Evolutionary conservation across 2,888 invertebrate species (phyloP), one percentile per base, ranked within the genome.

Genomic region (Pseudolycoriella hygida): DNA sequence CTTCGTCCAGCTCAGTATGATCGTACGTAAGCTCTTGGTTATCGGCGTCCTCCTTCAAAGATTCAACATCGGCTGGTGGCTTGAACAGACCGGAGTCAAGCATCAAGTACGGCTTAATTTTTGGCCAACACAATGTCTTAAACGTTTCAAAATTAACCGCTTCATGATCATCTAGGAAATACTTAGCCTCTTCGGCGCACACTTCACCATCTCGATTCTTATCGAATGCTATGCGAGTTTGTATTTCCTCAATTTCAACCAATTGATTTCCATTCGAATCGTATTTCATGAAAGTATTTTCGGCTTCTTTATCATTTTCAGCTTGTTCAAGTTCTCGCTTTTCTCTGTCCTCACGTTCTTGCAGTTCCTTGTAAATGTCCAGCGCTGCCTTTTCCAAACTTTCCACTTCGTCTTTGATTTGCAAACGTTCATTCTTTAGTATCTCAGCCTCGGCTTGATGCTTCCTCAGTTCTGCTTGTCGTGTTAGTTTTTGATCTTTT

Each of bases 121-220:
- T 66, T 10, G 77, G 69, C 86, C 87, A 90, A n/a, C 79, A 76
- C 15, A 70, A 62, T 8, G 73, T 66, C 3, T 77, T 54, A 56
- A 86, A 88, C 3, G 74, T 71, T 44, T 83, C 77, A 47, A 74
- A 62, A 54, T 77, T 73, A 42, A 85, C 67, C 56, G 76, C 76
- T 40, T 77, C 74, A 47, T 73, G 71, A 48, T 80, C 78, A 51
- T 74, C 75, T 45, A 85, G 65, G 63, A 82, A 84, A 56, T 70
- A 77, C 56, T 74, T 76, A 0, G 87, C 81, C 68, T 97, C 96
- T 47, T 92, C 92, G 18, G 79, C 77, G 48, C 83, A 77, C 14
- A 97, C 88, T 54, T 74, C 74, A 8, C 93, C 94, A 69, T 94
- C 82, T 49, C 77, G 77, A 64, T 97, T 83, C 53, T 78, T 80